Evolutionary conservation across 1,140 invertebrate species (phyloP).

Genomic region (Leptopilina clavipes): DNA sequence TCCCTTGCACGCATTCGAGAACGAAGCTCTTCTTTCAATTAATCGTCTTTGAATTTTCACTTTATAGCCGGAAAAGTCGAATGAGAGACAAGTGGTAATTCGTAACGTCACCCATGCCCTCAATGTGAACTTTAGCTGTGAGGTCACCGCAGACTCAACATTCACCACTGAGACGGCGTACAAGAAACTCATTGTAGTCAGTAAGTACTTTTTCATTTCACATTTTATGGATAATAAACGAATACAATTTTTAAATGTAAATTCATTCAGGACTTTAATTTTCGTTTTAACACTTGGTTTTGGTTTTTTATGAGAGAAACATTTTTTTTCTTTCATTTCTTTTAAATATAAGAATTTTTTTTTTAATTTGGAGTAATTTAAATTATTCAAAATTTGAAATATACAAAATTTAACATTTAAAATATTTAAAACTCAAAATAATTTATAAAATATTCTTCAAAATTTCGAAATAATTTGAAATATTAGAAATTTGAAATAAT

Average conservation of each 20-base stretch:
- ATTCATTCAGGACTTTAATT: too few species aligned
- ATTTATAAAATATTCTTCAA: too few species aligned
- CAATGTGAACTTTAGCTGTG: conserved; percentile 89
- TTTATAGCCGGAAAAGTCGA: conserved; percentile 82
- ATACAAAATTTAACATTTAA: too few species aligned
- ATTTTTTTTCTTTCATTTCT: too few species aligned
- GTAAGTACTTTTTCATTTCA: conserved; percentile 77
- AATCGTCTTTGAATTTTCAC: conserved; percentile 37
- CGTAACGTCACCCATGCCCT: conserved; percentile 82
- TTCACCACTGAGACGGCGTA: conserved; percentile 81
- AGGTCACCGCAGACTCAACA: conserved; percentile 88
- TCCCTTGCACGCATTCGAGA: neutral
- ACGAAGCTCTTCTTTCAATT: conserved; percentile 7
- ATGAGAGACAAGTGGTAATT: conserved; percentile 84
- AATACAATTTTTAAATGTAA: neutral
- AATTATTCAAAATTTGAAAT: too few species aligned
- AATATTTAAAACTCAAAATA: too few species aligned
- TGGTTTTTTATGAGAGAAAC: too few species aligned
- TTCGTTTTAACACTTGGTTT: too few species aligned
- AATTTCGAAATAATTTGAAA: too few species aligned
- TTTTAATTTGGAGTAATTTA: too few species aligned
- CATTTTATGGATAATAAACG: conserved; percentile 7
- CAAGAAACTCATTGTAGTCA: conserved; percentile 82
- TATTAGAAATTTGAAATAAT: too few species aligned
- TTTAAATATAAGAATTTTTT: too few species aligned